Evolutionary conservation across 2,888 invertebrate species (phyloP).

Genomic region (Cheilosia scutellata): DNA sequence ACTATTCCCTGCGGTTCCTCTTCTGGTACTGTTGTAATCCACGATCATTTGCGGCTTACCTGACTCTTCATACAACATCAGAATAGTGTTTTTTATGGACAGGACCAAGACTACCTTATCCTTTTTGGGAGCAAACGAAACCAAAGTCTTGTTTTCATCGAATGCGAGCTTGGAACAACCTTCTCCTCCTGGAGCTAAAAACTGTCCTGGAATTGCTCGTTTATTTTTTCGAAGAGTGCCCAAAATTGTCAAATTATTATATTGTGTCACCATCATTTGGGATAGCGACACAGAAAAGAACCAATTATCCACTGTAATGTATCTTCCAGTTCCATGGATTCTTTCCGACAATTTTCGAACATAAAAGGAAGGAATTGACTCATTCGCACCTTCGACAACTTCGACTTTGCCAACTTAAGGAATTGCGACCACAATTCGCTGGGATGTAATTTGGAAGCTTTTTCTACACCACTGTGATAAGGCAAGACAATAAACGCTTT

Average conservation of each 20-base stretch:
- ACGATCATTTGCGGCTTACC: constrained; percentile 45
- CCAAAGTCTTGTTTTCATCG: constrained; percentile 22
- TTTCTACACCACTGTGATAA: constrained; percentile 27
- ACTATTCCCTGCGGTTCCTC: too few species aligned
- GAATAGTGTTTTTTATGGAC: constrained; percentile 40
- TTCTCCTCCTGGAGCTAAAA: constrained; percentile 15
- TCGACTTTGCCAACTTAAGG: constrained; percentile 42
- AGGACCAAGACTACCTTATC: constrained; percentile 27
- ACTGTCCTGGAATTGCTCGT: constrained; percentile 42
- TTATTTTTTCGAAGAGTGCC: constrained; percentile 48
- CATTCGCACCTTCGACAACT: constrained; percentile 19
- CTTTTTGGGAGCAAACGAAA: constrained; percentile 43
- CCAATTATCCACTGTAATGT: constrained; percentile 48
- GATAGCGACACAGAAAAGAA: constrained; percentile 45
- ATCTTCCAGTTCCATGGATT: constrained; percentile 46
- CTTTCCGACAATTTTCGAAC: constrained; percentile 40
- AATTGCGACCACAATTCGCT: too few species aligned
- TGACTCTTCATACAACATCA: constrained; percentile 32
- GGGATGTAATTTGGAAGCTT: constrained; percentile 40
- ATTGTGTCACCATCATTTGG: constrained; percentile 38
- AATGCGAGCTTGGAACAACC: constrained; percentile 27
- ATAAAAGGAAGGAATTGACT: constrained; percentile 36
- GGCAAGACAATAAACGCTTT: constrained; percentile 46
- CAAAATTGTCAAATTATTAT: constrained; percentile 42
- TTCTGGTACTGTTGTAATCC: constrained; percentile 38